These are phyloP conservation scores for Linyphia triangularis DNA, from an alignment of 2,888 invertebrate species.

Conservation along the genomic window DNA sequence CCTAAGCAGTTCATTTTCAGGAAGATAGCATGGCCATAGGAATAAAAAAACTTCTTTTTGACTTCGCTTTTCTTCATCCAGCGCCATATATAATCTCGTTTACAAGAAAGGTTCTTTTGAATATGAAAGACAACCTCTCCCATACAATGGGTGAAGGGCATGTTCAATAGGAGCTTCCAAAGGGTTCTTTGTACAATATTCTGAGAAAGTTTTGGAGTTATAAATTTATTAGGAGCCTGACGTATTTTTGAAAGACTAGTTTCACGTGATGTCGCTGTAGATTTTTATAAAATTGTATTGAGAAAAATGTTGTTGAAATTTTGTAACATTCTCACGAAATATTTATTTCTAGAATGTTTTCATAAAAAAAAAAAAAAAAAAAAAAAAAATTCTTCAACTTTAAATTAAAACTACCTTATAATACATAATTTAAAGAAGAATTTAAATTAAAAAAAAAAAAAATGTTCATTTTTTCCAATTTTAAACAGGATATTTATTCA, in stretches of 20 bases:
- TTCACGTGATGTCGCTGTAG: neutral
- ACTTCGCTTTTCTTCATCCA: neutral
- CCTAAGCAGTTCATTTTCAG: conserved; percentile 18
- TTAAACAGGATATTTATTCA: too few relatives aligned
- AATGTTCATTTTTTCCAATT: too few relatives aligned
- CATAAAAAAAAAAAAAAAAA: too few relatives aligned
- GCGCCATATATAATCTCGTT: conserved; percentile 49
- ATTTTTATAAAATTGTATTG: too few relatives aligned
- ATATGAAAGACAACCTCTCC: conserved; percentile 38
- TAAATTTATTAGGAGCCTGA: conserved; percentile 25
- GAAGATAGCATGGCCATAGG: neutral
- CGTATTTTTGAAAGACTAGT: neutral
- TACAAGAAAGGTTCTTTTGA: conserved; percentile 38
- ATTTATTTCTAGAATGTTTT: too few relatives aligned
- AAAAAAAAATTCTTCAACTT: too few relatives aligned
- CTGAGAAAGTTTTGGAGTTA: neutral
- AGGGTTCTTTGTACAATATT: neutral
- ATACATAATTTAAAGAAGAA: too few relatives aligned
- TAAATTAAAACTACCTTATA: too few relatives aligned
- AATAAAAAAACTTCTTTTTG: neutral
- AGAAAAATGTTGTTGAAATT: too few relatives aligned
- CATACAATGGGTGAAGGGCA: neutral
- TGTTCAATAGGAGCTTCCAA: neutral
- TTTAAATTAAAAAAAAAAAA: too few relatives aligned
- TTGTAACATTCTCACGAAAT: too few relatives aligned